Percentiles rank a stretch among this genome's conserved stretches.
These are phyloP conservation scores for Caenorhabditis remanei DNA, from an alignment of 1,140 invertebrate genomes.

Conservation along the genomic window DNA sequence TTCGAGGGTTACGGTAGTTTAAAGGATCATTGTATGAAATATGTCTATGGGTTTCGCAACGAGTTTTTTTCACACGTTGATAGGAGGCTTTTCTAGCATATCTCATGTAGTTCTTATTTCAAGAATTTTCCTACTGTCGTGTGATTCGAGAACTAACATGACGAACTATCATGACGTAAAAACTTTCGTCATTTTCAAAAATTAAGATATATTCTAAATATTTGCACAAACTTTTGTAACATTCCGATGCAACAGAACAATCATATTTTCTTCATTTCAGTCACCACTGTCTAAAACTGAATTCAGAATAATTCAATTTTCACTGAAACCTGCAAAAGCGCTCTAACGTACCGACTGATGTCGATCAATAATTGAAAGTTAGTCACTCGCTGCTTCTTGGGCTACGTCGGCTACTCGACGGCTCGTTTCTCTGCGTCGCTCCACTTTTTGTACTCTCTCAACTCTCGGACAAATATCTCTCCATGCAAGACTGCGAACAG, in stretches of 20 bases:
- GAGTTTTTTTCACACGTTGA: background rate
- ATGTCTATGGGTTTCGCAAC: background rate
- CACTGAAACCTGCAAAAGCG: constrained; percentile 8
- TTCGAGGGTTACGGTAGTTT: background rate
- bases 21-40: background rate
- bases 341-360: background rate
- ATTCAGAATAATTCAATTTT: background rate
- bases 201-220: too few relatives aligned
- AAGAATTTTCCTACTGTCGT: too few relatives aligned
- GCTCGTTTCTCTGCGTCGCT: constrained; percentile 34
- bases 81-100: too few relatives aligned
- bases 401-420: constrained; percentile 48
- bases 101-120: too few relatives aligned
- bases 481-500: constrained; percentile 26
- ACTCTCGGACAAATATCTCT: constrained; percentile 16
- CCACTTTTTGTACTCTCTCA: constrained; percentile 5
- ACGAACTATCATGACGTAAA: too few relatives aligned
- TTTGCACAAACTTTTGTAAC: too few relatives aligned
- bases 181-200: too few relatives aligned
- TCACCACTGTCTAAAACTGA: too few relatives aligned
- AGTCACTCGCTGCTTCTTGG: constrained; percentile 51
- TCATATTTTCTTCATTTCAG: too few relatives aligned
- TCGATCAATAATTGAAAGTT: constrained; percentile 51
- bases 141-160: too few relatives aligned
- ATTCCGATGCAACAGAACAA: too few relatives aligned